These are phyloP conservation scores for Clitarchus hookeri DNA, from an alignment of 2,888 invertebrate genomes.

Conservation along the genomic window DNA sequence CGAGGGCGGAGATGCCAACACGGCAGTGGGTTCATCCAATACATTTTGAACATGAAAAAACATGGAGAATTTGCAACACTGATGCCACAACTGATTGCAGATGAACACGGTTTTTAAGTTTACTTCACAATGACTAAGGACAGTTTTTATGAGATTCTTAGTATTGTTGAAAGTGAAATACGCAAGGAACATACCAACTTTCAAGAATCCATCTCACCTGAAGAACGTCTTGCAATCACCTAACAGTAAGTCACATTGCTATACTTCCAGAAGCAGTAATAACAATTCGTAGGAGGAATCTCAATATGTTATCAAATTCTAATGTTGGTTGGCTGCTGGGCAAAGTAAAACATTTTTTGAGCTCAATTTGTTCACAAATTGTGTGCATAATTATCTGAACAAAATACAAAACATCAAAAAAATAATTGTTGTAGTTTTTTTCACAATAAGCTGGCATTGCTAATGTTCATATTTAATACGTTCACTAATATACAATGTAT, in stretches of 20 bases:
- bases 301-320: no score
- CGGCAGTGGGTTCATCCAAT: conserved; percentile 2
- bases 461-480: not conserved
- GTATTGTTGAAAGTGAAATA: not conserved
- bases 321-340: no score
- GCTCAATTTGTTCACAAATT: no score
- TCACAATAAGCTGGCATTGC: not conserved
- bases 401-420: no score
- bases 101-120: not conserved
- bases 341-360: no score
- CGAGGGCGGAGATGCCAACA: not conserved
- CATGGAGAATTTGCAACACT: conserved; percentile 8
- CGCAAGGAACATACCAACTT: not conserved
- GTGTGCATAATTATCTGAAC: no score
- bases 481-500: not conserved
- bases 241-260: not conserved
- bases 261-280: no score
- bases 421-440: no score
- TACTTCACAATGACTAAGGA: not conserved
- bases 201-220: not conserved
- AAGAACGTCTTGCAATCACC: not conserved
- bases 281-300: no score
- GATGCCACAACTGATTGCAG: not conserved
- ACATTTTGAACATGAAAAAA: not conserved
- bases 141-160: not conserved